These are phyloP conservation scores for Catamblyrhynchus diadema DNA, from an alignment of 2,797 vertebrate species.

Conservation along the genomic window DNA sequence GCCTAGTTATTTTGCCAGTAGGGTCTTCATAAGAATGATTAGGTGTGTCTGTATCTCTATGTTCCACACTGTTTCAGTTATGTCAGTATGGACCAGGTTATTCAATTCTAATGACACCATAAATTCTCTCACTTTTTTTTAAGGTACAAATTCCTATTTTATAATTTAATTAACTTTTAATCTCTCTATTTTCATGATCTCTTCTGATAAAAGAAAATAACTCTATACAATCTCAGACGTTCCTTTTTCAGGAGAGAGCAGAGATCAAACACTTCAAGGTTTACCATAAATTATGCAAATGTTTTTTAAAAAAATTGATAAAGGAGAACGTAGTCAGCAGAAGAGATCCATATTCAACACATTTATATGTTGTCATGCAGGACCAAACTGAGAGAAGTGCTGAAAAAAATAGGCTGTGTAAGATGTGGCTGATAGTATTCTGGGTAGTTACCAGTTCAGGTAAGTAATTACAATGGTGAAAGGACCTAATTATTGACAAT, in stretches of 20 bases:
- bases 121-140: not conserved
- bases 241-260: not conserved
- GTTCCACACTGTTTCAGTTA: not conserved
- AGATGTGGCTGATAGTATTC: not conserved
- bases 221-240: not conserved
- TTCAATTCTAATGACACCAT: not conserved
- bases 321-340: not conserved
- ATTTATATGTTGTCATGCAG: not conserved
- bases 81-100: not conserved
- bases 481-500: not conserved
- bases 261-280: not conserved
- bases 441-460: not conserved
- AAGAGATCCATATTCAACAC: not conserved
- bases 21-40: not conserved
- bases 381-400: not conserved
- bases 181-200: not conserved
- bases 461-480: not conserved
- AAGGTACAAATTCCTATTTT: not conserved
- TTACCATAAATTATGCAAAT: not conserved
- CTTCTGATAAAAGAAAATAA: not conserved
- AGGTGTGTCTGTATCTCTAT: not conserved
- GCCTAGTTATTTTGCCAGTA: not conserved
- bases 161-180: not conserved
- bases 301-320: not conserved
- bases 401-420: not conserved